Base-by-base conservation (phyloP, 1,140 invertebrate genomes). In the Scaptomyza montana region DNA sequence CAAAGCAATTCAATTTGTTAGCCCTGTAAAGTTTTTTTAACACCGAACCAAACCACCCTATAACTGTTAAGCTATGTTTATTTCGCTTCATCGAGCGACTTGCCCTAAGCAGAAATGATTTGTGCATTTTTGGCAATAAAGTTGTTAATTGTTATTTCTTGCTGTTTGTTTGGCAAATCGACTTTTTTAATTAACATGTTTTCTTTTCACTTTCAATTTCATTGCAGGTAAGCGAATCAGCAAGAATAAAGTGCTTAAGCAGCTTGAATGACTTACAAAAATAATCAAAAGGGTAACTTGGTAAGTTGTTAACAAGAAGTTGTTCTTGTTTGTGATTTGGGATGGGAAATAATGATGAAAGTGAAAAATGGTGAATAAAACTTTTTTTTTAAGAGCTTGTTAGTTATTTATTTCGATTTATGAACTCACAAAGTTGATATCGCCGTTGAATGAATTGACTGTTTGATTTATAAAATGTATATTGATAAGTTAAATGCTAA, bases 161-260 rank as follows among this genome's bases (percentile, higher is more conserved):
- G 36, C 36, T 39, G 28, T 36, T 47, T 36, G 33, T 36, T 36
- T 9, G 7, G 8, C 33, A 36, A 16, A 64, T 33, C 39, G 53
- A 67, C 63, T 70, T 82, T 25, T 82, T 82, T 89, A 87, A 87
- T 87, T 82, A 87, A 87, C 78, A 82, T 77, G 79, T 86, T 86
- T 78, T 59, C 61, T 53, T 71, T 68, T 54, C 39, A 77, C 78
- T 86, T 76, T 68, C 68, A 33, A 28, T 80, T 80, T 81, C 64
- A 10, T 78, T 86, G 7, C 82, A 87, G 82, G 84, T 87, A 87
- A 87, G 84, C 19, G 10, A 25, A 3, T 3, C 36, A 39, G 9
- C 8, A 5, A 30, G 9, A 41, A 13, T 45, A 63, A 64, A 57
- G 36, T 56, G 61, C 45, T 41, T 25, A 25, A 25, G 4, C 60